Base-by-base conservation (phyloP, 2,797 vertebrate species). In the Alca torda region DNA sequence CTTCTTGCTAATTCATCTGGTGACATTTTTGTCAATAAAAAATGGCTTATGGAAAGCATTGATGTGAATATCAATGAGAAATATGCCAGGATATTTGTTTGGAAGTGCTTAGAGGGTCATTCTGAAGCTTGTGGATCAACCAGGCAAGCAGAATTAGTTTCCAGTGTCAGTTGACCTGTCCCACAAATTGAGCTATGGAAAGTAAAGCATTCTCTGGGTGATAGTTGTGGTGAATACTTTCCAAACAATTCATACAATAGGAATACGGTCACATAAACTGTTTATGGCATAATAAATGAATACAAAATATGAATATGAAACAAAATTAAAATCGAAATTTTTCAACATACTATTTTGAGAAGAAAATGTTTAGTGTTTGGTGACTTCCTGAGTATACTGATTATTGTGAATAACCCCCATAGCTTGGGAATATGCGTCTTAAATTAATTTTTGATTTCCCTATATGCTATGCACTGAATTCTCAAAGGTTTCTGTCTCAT, bases 401-500 rank as follows among this genome's bases (percentile, higher is more conserved):
- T 74, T 89, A 53, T 78, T 90, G 69, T 73, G 82, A 81, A 23
- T 51, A 86, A 83, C 39, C 30, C 65, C 84, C 28, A 46, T 21
- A 69, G 21, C 61, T 90, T 61, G 39, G 86, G 64, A 93, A 87
- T 89, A 63, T 69, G 77, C 65, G 68, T 93, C 76, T 74, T 74
- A 93, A 92, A 94, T 95, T 93, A 88, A 57, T 86, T 91, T 96
- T 94, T 94, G 4, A 94, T 95, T 96, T 96, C 79, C 73, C 74
- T 81, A 0, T 68, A 73, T 67, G 59, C 79, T 67, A 4, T 48
- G 59, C 60, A 31, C 37, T 53, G 70, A 79, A 85, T 95, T 91
- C 82, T 82, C 84, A 30, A 81, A 67, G 76, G 51, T 84, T 89
- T 76, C 31, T 84, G 39, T 81, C 89, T 93, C 82, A 82, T 86